phyloP scores from a whole-genome alignment of 2,888 invertebrate species.

The Strigamia transsilvanica region DNA sequence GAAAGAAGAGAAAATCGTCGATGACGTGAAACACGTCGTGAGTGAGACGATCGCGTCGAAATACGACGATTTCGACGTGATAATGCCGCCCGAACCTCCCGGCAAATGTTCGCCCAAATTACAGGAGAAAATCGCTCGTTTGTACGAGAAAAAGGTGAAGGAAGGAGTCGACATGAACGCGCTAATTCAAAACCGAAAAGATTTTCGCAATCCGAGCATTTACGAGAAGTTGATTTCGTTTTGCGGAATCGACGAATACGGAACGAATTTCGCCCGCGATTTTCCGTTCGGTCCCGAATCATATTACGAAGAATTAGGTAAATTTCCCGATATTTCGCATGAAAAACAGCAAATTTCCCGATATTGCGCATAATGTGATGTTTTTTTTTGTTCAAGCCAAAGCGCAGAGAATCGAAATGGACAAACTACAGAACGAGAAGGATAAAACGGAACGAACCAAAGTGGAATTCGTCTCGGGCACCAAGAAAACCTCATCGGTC shows the following conservation, averaged over 20 bases:
- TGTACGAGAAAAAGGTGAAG: slow-evolving; percentile 73
- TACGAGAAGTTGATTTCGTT: slow-evolving; percentile 95
- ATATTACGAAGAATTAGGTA: slow-evolving; percentile 84
- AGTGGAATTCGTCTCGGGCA: slow-evolving; percentile 81
- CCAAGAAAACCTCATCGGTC: slow-evolving; percentile 70
- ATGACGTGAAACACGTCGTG: neutral
- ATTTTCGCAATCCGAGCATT: slow-evolving; percentile 96
- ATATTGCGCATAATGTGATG: neutral
- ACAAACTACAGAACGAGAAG: slow-evolving; percentile 89
- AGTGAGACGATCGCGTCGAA: neutral
- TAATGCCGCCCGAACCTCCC: slow-evolving; percentile 36
- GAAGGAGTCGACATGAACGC: slow-evolving; percentile 87
- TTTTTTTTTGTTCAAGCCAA: slow-evolving; percentile 69
- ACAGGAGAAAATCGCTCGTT: slow-evolving; percentile 79
- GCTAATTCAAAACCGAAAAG: slow-evolving; percentile 88
- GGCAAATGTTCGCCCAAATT: slow-evolving; percentile 21
- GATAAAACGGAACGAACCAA: slow-evolving; percentile 84
- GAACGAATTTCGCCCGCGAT: slow-evolving; percentile 96
- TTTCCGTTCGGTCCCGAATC: slow-evolving; percentile 93
- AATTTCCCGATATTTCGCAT: too few relatives aligned
- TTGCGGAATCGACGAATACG: slow-evolving; percentile 94
- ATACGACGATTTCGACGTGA: neutral
- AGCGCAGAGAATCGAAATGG: slow-evolving; percentile 90
- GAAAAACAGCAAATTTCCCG: neutral
- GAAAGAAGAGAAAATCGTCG: neutral